Conservation (phyloP, 2,113 vertebrate species). For the Ceyx cyanopectus region DNA sequence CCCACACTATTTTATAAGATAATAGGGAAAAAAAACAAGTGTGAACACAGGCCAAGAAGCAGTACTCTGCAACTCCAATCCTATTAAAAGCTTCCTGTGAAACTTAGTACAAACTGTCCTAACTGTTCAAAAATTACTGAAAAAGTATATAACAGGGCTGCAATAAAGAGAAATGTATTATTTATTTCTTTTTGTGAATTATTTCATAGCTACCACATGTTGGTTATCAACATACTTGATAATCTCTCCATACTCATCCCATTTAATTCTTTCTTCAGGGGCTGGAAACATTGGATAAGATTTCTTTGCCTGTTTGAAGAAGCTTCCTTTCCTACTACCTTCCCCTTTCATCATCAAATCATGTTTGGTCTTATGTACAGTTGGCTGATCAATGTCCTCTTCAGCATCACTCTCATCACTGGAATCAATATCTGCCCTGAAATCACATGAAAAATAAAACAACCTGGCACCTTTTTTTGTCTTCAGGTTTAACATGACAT, state of each 20-base stretch:
- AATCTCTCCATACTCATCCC: slow-evolving; percentile 98
- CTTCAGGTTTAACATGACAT: neutral
- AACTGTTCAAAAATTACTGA: neutral
- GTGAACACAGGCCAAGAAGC: neutral
- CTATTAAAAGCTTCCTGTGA: neutral
- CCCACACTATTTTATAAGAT: no score
- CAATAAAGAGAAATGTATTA: neutral
- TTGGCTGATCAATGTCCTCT: slow-evolving; percentile 93
- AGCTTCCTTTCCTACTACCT: slow-evolving; percentile 94
- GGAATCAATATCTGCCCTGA: slow-evolving; percentile 94
- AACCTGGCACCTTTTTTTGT: neutral
- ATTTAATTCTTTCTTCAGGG: slow-evolving; percentile 96
- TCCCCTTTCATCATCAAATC: slow-evolving; percentile 99
- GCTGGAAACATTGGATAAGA: slow-evolving; percentile 97
- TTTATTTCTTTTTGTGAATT: neutral
- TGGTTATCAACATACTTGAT: slow-evolving; percentile 86
- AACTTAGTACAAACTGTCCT: neutral
- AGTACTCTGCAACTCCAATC: neutral
- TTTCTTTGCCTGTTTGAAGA: slow-evolving; percentile 99
- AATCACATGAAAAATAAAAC: neutral
- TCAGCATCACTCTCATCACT: slow-evolving; percentile 97
- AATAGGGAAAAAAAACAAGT: neutral
- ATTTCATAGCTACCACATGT: neutral
- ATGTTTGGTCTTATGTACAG: slow-evolving; percentile 90
- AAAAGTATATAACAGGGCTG: neutral